Base-by-base conservation (phyloP, 2,797 vertebrate genomes). In the Neosalanx taihuensis region DNA sequence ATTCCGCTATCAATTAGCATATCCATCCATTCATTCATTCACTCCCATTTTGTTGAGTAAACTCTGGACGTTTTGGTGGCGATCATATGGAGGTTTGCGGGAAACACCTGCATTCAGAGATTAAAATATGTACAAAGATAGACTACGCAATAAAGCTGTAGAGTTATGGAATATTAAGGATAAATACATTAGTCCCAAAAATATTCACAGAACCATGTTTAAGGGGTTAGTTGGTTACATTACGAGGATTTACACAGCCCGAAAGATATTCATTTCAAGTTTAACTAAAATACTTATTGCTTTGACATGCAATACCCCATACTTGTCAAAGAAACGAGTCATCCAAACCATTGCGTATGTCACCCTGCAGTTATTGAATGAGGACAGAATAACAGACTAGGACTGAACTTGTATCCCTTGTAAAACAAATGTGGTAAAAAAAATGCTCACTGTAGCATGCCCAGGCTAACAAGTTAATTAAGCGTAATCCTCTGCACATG, bases 401-500 rank as follows among this genome's bases (percentile, higher is more conserved):
- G 62, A 49, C 73, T 74, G 70, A 66, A 75, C 41, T 35, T 61
- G 53, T 65, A 78, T 76, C 18, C 74, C 78, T 66, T 80, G 74
- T 71, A 73, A 79, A 80, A 77, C 81, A 84, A 86, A 85, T 83
- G 72, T 49, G 71, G 70, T 76, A 76, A 74, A 51, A 23, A 41
- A 70, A 57, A 62, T 41, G 75, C 79, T 79, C 63, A 51, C 74
- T 76, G 18, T 79, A 80, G 77, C 74, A 56, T 81, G 80, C 77
- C 75, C 74, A 85, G 72, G 75, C 79, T 85, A 85, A 85, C 82
- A 87, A 84, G 84, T 82, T 88, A 83, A 91, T 89, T 90, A 87
- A 76, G 74, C 85, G 80, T 90, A 94, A 92, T 94, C 88, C 89
- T 90, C 79, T 89, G 90, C 90, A 86, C 93, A 92, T 94, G 93